Evolutionary conservation across 1,140 invertebrate genomes (phyloP).

Genomic region (Panagrolaimus sp.): DNA sequence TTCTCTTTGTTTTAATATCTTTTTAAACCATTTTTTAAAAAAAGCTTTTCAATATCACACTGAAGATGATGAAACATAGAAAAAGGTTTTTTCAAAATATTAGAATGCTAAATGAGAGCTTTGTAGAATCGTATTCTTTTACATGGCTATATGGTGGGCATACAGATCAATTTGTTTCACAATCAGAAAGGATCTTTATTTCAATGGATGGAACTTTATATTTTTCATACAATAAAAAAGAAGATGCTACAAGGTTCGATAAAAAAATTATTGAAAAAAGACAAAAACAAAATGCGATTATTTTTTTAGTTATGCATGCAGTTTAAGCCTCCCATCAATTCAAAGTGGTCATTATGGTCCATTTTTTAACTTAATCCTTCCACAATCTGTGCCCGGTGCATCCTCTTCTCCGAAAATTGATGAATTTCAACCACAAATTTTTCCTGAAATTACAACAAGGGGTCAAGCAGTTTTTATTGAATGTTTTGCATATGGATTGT

Average conservation of each 20-base stretch:
- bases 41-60: too few relatives aligned
- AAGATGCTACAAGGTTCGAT: conserved; percentile 35
- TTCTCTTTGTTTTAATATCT: too few relatives aligned
- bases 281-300: conserved; percentile 14
- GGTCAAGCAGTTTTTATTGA: conserved; percentile 39
- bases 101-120: neutral
- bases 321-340: conserved; percentile 26
- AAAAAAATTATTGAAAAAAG: neutral
- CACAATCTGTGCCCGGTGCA: conserved; percentile 23
- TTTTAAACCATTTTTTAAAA: too few relatives aligned
- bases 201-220: conserved; percentile 47
- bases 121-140: conserved; percentile 40
- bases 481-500: conserved; percentile 48
- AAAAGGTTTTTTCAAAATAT: too few relatives aligned
- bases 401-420: conserved; percentile 39
- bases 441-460: conserved; percentile 40
- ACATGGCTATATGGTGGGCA: conserved; percentile 36
- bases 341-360: conserved; percentile 41
- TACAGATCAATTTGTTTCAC: conserved; percentile 41
- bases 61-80: too few relatives aligned
- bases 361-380: conserved; percentile 38
- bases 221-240: conserved; percentile 37
- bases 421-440: conserved; percentile 42
- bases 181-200: conserved; percentile 28
- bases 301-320: conserved; percentile 39